Evolutionary conservation across 2,797 vertebrate genomes (phyloP), one percentile per base, ranked within the genome.

Genomic region (Monodelphis domestica): DNA sequence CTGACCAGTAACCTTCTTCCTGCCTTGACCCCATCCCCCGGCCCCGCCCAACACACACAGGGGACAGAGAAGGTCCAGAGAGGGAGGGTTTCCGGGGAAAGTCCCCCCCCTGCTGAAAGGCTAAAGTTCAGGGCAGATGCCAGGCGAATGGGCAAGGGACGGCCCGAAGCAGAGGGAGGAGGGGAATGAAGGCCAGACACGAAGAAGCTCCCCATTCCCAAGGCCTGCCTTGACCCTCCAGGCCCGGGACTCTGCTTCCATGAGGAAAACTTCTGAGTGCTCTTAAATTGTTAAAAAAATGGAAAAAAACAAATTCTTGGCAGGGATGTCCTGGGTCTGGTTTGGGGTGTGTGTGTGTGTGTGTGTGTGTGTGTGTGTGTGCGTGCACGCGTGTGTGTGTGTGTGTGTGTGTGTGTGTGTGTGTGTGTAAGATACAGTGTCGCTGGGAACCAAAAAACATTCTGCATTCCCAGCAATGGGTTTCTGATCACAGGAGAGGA

Each of bases 401-500:
- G 92, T 87, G 30, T 78, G 1, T 14, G 55, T 24, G 92, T n/a
- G 89, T 78, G 94, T 93, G 55, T 53, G 26, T 90, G 92, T 56
- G 91, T 87, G 26, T 55, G 5, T 9, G 55, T 17, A 93, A 91
- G 50, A 92, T n/a, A 95, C 95, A 96, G 95, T 93, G 59, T 94
- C 45, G 87, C 88, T 95, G 95, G 92, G 87, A 95, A 91, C 53
- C 59, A 94, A 88, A 96, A 88, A 88, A 90, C 17, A 17, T 21
- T 24, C 89, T 94, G 38, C 45, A 1, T 95, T 96, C 93, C 92
- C 93, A 97, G 93, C 51, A 94, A 38, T 59, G 87, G 87, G 94
- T 91, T 93, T 96, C 94, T 95, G 95, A 96, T 94, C 92, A 91
- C 54, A 94, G 89, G 59, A 70, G 78, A 84, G 90, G 53, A 84